Evolutionary conservation across 1,140 invertebrate species (phyloP).

Genomic region (Dendrolimus punctatus): DNA sequence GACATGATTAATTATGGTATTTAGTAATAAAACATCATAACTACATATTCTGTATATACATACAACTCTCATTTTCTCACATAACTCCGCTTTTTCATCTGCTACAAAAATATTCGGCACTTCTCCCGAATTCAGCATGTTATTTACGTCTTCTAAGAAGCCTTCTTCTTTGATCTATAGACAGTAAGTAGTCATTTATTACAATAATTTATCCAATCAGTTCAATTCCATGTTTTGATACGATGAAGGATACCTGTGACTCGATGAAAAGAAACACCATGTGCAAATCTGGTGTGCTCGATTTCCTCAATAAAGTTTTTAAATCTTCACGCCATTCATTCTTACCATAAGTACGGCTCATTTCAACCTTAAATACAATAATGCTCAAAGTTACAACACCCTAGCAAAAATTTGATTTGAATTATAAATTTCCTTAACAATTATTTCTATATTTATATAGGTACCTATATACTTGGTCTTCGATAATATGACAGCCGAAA

Average conservation of each 20-base stretch:
- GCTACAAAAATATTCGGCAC: conserved; percentile 91
- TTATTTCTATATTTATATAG: not conserved
- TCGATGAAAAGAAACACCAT: conserved; percentile 94
- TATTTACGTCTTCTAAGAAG: conserved; percentile 95
- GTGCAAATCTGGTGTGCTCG: conserved; percentile 87
- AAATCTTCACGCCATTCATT: conserved; percentile 94
- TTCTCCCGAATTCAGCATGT: conserved; percentile 94
- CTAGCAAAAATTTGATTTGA: not conserved
- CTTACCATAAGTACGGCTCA: conserved; percentile 87
- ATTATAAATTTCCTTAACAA: not conserved
- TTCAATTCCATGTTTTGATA: no score
- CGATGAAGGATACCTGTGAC: conserved; percentile 76
- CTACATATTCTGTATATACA: conserved; percentile 15
- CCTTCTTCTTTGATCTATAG: conserved; percentile 92
- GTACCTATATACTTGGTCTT: not conserved
- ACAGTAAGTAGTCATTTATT: not conserved
- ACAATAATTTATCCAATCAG: not conserved
- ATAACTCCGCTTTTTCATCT: conserved; percentile 94
- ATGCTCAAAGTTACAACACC: not conserved
- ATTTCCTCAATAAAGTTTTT: conserved; percentile 85
- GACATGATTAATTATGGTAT: no score
- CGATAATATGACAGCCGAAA: no score
- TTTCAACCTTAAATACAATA: conserved; percentile 80
- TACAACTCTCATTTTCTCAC: conserved; percentile 90
- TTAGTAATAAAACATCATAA: no score